Evolutionary conservation across 2,797 vertebrate genomes (phyloP).

Genomic region (Gambusia yucatana): DNA sequence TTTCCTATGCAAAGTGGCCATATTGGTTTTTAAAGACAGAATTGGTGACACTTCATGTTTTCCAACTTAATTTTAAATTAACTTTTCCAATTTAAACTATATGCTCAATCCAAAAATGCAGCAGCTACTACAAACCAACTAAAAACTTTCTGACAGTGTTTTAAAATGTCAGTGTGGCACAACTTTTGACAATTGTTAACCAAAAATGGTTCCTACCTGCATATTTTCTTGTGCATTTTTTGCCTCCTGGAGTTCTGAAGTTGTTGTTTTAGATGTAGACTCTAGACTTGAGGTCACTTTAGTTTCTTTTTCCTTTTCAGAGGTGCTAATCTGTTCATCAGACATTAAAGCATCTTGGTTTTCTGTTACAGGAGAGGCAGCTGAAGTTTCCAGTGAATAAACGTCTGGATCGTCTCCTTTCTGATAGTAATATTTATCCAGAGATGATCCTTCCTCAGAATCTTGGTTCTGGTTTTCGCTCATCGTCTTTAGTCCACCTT

Average conservation of each 20-base stretch:
- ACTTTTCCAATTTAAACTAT: no score
- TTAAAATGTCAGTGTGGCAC: not conserved
- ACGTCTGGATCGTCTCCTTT: not conserved
- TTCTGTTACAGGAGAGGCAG: not conserved
- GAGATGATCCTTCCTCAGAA: not conserved
- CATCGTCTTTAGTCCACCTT: not conserved
- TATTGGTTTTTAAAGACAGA: not conserved
- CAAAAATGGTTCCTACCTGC: slow-evolving; percentile 44
- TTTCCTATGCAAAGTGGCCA: not conserved
- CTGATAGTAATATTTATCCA: not conserved
- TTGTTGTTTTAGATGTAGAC: slow-evolving; percentile 1
- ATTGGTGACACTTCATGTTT: not conserved
- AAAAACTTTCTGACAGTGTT: not conserved
- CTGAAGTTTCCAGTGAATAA: slow-evolving; percentile 9
- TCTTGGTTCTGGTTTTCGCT: slow-evolving; percentile 1
- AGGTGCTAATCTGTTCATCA: not conserved
- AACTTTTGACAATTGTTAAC: not conserved
- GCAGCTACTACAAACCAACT: not conserved
- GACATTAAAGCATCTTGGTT: slow-evolving; percentile 6
- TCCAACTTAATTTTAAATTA: no score
- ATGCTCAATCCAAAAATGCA: not conserved
- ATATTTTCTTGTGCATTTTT: not conserved
- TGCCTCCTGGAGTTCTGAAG: not conserved
- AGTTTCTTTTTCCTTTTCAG: not conserved
- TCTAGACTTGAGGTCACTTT: slow-evolving; percentile 7